Base-by-base conservation (phyloP, 2,888 invertebrate genomes). In the Taenaris catops region DNA sequence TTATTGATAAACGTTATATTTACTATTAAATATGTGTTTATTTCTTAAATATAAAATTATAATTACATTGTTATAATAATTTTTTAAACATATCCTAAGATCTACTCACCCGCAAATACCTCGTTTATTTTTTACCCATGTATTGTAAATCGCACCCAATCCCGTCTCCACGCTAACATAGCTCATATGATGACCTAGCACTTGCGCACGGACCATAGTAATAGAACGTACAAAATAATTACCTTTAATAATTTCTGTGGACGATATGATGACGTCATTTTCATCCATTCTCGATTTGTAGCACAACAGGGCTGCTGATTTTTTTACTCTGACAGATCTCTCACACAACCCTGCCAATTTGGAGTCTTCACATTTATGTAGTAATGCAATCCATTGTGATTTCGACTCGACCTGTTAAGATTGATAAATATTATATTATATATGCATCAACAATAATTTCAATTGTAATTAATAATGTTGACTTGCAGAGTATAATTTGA, bases 171-270 rank as follows among this genome's bases (percentile, higher is more conserved):
- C n/a, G n/a, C n/a, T n/a, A n/a, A n/a, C n/a, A n/a, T n/a, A n/a
- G n/a, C n/a, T n/a, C n/a, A n/a, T n/a, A n/a, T n/a, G n/a, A n/a
- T n/a, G n/a, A n/a, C n/a, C n/a, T n/a, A n/a, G n/a, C n/a, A n/a
- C n/a, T n/a, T n/a, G n/a, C n/a, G n/a, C n/a, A n/a, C n/a, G n/a
- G n/a, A n/a, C n/a, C n/a, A n/a, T n/a, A n/a, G n/a, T n/a, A n/a
- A n/a, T n/a, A n/a, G n/a, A n/a, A n/a, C n/a, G n/a, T n/a, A n/a
- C n/a, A n/a, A n/a, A n/a, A n/a, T n/a, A n/a, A 21, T 34, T 78
- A 91, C 91, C 91, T 89, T 90, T 90, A 43, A 91, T 89, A 46
- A 90, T 90, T 69, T 91, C 91, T 9, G 90, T 89, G 34, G 91
- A 90, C 58, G 90, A 90, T 62, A 91, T 81, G 49, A 91, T 81